phyloP scores from a whole-genome alignment of 2,113 vertebrate species.

The Ophthalmolycus amberensis region DNA sequence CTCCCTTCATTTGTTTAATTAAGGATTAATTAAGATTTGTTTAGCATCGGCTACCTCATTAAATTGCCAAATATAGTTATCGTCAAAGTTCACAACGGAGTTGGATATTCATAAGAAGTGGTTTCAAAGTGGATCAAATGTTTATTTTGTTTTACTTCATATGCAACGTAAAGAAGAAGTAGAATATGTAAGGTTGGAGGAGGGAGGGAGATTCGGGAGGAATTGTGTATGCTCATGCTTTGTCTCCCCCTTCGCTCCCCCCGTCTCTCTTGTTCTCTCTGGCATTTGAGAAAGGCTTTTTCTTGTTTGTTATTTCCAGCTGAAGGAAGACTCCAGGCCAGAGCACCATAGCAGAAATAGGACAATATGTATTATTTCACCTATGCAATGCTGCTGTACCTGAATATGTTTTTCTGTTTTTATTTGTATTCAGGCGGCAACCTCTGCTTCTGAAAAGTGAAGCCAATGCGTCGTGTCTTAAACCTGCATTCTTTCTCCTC shows the following conservation, averaged over 20 bases:
- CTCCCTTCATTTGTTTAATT: conserved; percentile 56
- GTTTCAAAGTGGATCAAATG: conserved; percentile 62
- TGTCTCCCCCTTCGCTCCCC: background rate
- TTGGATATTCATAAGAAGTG: conserved; percentile 54
- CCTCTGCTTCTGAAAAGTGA: background rate
- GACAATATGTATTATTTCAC: background rate
- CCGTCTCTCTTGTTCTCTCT: background rate
- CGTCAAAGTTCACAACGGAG: conserved; percentile 51
- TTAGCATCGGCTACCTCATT: conserved; percentile 61
- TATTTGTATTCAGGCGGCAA: background rate
- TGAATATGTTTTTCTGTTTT: background rate
- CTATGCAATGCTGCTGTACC: background rate
- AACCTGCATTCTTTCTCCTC: background rate
- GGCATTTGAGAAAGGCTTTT: conserved; percentile 32
- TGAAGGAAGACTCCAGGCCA: conserved; percentile 32
- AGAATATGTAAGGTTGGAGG: conserved; percentile 23
- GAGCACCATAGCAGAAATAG: conserved; percentile 10
- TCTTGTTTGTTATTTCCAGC: conserved; percentile 17
- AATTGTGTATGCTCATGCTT: conserved; percentile 10
- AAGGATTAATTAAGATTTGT: conserved; percentile 64
- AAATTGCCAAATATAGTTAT: conserved; percentile 60
- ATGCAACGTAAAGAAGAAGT: conserved; percentile 14
- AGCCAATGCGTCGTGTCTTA: background rate
- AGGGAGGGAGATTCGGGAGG: background rate
- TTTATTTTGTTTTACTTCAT: conserved; percentile 54